Percentiles rank a stretch among this genome's conserved stretches.
Conservation (phyloP, 2,113 vertebrate species). For the Leucopsar rothschildi region DNA sequence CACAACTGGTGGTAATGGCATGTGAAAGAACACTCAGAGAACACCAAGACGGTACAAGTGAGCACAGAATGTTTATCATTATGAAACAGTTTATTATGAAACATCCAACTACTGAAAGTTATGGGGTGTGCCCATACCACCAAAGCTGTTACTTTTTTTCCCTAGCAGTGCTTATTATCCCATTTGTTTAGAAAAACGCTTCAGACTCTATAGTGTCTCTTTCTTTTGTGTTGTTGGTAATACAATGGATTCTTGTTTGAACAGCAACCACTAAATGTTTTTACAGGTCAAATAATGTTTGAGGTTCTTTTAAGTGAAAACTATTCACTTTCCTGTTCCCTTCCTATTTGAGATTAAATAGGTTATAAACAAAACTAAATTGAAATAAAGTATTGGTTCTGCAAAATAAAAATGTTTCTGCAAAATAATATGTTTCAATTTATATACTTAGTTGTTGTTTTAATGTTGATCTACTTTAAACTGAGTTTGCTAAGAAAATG, state of each 20-base stretch:
- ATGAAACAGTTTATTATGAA: neutral
- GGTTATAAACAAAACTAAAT: constrained; percentile 12
- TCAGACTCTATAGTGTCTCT: neutral
- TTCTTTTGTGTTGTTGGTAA: neutral
- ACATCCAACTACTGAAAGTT: neutral
- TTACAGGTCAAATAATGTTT: neutral
- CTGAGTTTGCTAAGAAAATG: neutral
- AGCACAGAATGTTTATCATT: neutral
- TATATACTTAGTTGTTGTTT: neutral
- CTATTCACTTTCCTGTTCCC: neutral
- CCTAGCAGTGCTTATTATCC: neutral
- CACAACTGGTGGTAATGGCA: neutral
- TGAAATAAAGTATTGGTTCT: neutral
- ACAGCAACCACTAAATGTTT: neutral
- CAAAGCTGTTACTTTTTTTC: neutral
- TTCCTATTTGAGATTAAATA: neutral
- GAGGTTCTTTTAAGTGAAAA: neutral
- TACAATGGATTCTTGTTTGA: neutral
- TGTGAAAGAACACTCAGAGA: neutral
- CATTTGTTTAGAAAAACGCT: neutral
- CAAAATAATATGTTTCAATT: constrained; percentile 28
- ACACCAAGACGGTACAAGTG: neutral
- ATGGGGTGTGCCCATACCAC: neutral
- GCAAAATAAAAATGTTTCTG: neutral
- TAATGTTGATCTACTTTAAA: neutral